Evolutionary conservation across 2,113 vertebrate genomes (phyloP), one percentile per base, ranked within the genome.

Genomic region (Herpetotheres cachinnans): DNA sequence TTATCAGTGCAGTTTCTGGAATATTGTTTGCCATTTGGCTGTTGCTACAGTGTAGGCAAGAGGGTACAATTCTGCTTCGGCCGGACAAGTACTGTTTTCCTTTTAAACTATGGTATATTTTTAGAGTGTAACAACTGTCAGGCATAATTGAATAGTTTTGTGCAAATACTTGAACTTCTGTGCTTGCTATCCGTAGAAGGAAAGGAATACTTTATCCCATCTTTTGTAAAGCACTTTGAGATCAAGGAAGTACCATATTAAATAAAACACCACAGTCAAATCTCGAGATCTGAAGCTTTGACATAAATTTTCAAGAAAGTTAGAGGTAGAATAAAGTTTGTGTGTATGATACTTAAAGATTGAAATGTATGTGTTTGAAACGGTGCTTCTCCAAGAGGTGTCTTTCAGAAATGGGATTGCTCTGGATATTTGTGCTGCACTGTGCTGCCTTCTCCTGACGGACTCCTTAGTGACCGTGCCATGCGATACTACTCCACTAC

Each of bases 161-260:
- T 73, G 56, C 65, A 70, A 77, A 69, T 86, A 50, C 58, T 89
- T 86, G 56, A 59, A 38, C 40, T 65, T 76, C 62, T 10, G 1
- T 42, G 27, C 67, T 76, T 70, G 84, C 70, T 79, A 36, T 74
- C 25, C 47, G 0, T 16, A 34, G 38, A 40, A 65, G 19, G 46
- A 85, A 66, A 71, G 83, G 49, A 83, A 38, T 62, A 20, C 26
- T 65, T 55, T 47, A 55, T 2, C 44, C 63, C 27, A 32, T 87
- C 86, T 95, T 97, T 95, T 93, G 84, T 94, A 96, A 97, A 97
- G 96, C 95, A 96, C 95, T 97, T 97, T 97, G 94, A 95, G 95
- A 97, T 96, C 93, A 20, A 79, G 62, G 72, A 30, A 32, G 66
- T 8, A 58, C 0, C 0, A 3, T 56, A 5, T 59, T 62, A 69